These are phyloP conservation scores for Callocephalon fimbriatum DNA, from an alignment of 2,113 vertebrate species.

Conservation along the genomic window DNA sequence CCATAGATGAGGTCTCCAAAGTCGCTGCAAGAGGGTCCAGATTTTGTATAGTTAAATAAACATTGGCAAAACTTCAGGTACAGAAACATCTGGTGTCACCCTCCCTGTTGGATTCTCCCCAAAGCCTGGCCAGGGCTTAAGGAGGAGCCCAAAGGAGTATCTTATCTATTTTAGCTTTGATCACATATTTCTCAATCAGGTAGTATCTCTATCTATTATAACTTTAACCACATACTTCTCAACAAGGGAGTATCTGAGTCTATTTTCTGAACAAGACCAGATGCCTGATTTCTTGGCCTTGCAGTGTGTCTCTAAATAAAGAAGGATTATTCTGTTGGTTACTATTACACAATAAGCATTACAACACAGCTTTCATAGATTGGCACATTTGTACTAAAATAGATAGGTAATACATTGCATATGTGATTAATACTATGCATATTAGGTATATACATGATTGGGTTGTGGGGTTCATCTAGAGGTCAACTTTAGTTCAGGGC, in stretches of 20 bases:
- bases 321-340: not conserved
- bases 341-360: not conserved
- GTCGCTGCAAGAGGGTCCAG: not conserved
- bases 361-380: not conserved
- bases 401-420: not conserved
- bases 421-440: not conserved
- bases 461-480: not conserved
- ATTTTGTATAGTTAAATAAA: not conserved
- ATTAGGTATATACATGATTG: not conserved
- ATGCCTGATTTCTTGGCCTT: not conserved
- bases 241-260: not conserved
- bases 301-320: not conserved
- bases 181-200: not conserved
- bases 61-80: not conserved
- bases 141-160: not conserved
- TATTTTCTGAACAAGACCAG: not conserved
- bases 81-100: not conserved
- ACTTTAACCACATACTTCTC: not conserved
- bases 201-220: not conserved
- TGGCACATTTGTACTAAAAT: not conserved
- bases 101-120: not conserved
- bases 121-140: not conserved
- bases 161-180: not conserved
- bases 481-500: not conserved
- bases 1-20: not conserved